Evolutionary conservation across 2,797 vertebrate genomes (phyloP), one percentile per base, ranked within the genome.

Genomic region (Sternotherus odoratus): DNA sequence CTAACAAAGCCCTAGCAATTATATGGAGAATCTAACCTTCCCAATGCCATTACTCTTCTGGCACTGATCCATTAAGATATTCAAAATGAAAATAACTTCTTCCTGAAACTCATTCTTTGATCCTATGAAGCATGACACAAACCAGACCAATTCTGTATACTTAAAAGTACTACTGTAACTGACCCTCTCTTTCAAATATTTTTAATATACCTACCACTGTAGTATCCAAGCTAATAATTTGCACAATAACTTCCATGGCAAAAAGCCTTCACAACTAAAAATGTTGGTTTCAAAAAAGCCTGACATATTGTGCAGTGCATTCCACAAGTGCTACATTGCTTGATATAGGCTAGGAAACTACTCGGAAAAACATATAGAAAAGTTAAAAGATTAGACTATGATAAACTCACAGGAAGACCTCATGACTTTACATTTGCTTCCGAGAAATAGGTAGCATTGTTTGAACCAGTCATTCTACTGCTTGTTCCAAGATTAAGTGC

Each of bases 41-140:
- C 12, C 8, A 4, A 0, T 50, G 11, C 30, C 2, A 0, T 11
- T 49, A 39, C 28, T 1, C 23, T 19, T 7, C 1, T 2, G 2
- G 6, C 49, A 79, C 12, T 4, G 1, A 0, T 10, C 23, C 5
- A 15, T 77, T 19, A 6, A 46, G 1, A 4, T 0, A 8, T n/a
- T 0, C 17, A 33, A 79, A 93, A 79, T 0, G 3, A 77, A 82
- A 43, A 12, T 88, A 2, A 56, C 2, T 0, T 12, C 26, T 13
- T 48, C 48, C 8, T 0, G 1, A 4, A 12, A 1, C 26, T 33
- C 82, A 86, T 82, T 50, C 6, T 36, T 23, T 30, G 11, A 66
- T n/a, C 17, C 5, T 36, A n/a, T 21, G n/a, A 66, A 66, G 16
- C 16, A 21, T 36, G 63, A 36, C 11, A 69, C 19, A 39, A 19